phyloP scores from a whole-genome alignment of 2,888 invertebrate genomes.

The Tiphia femorata region DNA sequence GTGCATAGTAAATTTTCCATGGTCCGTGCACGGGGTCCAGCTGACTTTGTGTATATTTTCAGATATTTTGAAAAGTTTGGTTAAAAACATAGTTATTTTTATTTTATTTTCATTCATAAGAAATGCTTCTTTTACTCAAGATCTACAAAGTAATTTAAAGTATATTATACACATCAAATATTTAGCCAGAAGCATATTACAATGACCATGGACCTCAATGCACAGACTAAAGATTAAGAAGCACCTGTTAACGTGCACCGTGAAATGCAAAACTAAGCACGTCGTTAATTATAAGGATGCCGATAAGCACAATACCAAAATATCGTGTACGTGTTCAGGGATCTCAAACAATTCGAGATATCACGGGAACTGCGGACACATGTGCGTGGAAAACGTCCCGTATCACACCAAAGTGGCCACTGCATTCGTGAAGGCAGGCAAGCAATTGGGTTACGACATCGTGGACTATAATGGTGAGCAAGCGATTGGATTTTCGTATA shows the following conservation, averaged over 20 bases:
- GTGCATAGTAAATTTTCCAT: too few species aligned
- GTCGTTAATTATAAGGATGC: not conserved
- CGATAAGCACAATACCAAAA: not conserved
- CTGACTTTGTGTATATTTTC: too few species aligned
- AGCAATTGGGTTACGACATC: conserved; percentile 62
- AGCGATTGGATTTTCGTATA: conserved; percentile 71
- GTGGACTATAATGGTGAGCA: conserved; percentile 69
- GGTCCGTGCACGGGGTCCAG: too few species aligned
- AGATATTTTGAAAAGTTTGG: too few species aligned
- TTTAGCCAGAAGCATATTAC: not conserved
- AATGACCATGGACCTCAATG: too few species aligned
- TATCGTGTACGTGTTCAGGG: conserved; percentile 54
- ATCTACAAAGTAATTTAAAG: too few species aligned
- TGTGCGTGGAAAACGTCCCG: conserved; percentile 65
- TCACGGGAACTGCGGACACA: conserved; percentile 64
- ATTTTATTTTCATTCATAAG: too few species aligned
- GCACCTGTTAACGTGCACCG: too few species aligned
- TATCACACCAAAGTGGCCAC: conserved; percentile 63
- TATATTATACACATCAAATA: too few species aligned
- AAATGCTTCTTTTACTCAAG: too few species aligned
- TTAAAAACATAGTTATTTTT: too few species aligned
- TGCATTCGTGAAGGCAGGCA: conserved; percentile 63
- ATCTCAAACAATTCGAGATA: conserved; percentile 71
- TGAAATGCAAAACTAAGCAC: not conserved
- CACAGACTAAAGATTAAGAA: too few species aligned